phyloP scores from a whole-genome alignment of 2,888 invertebrate genomes.

The Bursaphelenchus okinawaensis region DNA sequence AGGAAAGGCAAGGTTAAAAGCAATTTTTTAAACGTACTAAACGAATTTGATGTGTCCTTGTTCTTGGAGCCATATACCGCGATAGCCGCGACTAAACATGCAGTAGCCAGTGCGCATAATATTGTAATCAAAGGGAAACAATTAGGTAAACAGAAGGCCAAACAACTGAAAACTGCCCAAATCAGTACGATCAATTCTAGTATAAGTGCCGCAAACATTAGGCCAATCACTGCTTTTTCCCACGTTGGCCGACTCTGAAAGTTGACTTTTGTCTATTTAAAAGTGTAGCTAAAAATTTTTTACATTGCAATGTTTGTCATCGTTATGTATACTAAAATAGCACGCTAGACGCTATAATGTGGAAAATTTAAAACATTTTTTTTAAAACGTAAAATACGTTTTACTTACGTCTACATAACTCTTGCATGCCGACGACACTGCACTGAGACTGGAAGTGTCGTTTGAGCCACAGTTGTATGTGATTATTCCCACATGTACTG shows the following conservation, averaged over 20 bases:
- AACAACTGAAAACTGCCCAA: constrained; percentile 19
- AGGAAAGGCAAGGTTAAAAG: not conserved
- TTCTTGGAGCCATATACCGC: constrained; percentile 34
- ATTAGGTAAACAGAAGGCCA: constrained; percentile 17
- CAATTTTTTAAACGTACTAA: not conserved
- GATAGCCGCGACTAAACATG: constrained; percentile 30
- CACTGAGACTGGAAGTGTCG: not conserved
- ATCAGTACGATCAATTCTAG: constrained; percentile 15
- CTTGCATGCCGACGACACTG: constrained; percentile 33
- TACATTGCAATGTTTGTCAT: not conserved
- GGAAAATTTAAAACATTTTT: no score
- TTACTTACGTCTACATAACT: constrained; percentile 32
- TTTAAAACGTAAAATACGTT: not conserved
- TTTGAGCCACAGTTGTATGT: constrained; percentile 37
- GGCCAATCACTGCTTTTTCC: constrained; percentile 18
- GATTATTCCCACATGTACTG: constrained; percentile 40
- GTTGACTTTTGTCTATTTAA: not conserved
- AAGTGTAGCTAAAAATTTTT: not conserved
- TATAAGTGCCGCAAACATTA: constrained; percentile 17
- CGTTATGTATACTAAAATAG: no score
- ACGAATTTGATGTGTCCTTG: constrained; percentile 16
- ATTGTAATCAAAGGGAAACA: constrained; percentile 14
- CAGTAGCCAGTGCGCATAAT: constrained; percentile 23
- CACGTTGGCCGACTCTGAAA: constrained; percentile 12
- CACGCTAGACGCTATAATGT: no score